Evolutionary conservation across 2,797 vertebrate species (phyloP).

Genomic region (Myoxocephalus aenaeus): DNA sequence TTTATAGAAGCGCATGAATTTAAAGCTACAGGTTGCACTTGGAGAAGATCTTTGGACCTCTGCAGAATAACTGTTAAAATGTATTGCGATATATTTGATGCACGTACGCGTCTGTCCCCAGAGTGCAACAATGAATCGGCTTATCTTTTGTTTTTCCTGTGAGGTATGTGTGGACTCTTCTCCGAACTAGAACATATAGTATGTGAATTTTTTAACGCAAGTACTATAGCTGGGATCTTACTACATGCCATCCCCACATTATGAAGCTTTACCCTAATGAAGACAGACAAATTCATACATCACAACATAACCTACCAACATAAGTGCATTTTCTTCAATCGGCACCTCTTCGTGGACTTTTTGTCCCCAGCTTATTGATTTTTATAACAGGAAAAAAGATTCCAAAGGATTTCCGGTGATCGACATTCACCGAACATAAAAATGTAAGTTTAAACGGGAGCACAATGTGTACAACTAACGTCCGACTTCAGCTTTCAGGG

Average conservation of each 20-base stretch:
- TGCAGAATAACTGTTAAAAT: neutral
- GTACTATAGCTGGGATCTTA: conserved; percentile 5
- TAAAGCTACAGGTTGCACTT: conserved; percentile 26
- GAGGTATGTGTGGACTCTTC: neutral
- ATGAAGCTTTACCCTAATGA: neutral
- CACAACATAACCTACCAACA: neutral
- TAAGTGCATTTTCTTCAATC: neutral
- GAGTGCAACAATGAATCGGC: neutral
- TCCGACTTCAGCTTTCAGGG: neutral
- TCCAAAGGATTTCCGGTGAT: neutral
- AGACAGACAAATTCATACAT: neutral
- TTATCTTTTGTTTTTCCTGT: neutral
- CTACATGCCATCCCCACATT: conserved; percentile 3
- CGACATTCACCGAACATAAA: neutral
- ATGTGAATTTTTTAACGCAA: conserved; percentile 3
- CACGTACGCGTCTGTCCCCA: neutral
- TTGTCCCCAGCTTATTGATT: neutral
- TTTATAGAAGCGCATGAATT: neutral
- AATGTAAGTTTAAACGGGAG: conserved; percentile 6
- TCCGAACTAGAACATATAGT: neutral
- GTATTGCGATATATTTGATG: neutral
- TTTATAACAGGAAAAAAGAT: neutral
- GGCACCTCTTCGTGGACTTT: conserved; percentile 4
- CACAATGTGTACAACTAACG: neutral
- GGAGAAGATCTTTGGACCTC: neutral